These are phyloP conservation scores for Linnaemya vulpina DNA, from an alignment of 2,888 invertebrate species.

Conservation along the genomic window DNA sequence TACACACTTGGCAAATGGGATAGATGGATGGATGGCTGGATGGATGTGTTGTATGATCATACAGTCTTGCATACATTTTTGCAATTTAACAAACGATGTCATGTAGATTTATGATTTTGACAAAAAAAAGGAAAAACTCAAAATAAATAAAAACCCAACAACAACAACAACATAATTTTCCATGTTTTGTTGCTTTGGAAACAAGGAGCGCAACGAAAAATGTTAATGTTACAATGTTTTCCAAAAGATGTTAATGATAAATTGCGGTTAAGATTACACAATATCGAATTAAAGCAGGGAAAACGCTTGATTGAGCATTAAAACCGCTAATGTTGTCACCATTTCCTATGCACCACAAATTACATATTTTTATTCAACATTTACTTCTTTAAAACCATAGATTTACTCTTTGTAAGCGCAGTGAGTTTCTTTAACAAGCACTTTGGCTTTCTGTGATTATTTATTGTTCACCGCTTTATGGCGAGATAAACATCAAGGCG, in stretches of 20 bases:
- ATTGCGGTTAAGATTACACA: conserved; percentile 54
- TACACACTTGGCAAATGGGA: conserved; percentile 35
- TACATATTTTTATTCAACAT: not conserved
- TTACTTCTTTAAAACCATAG: not conserved
- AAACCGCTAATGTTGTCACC: conserved; percentile 63
- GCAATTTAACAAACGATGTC: conserved; percentile 69
- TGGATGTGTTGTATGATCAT: not conserved
- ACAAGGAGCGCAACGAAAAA: conserved; percentile 53
- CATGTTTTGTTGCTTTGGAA: conserved; percentile 37
- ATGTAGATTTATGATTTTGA: conserved; percentile 68
- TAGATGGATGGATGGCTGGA: not conserved
- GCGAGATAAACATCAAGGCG: not conserved
- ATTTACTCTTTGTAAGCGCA: conserved; percentile 3
- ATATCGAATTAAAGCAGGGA: conserved; percentile 16
- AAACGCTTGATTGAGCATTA: conserved; percentile 59
- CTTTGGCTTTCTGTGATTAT: not conserved
- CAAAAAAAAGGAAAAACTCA: conserved; percentile 22
- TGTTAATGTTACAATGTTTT: conserved; percentile 47
- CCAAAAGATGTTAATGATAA: conserved; percentile 53
- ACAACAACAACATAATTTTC: conserved; percentile 39
- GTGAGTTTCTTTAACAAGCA: not conserved
- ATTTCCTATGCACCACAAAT: conserved; percentile 37
- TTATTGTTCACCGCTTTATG: not conserved
- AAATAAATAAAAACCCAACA: conserved; percentile 23
- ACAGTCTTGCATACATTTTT: not conserved